Percentiles rank a stretch among this genome's conserved stretches.
Conservation (phyloP, 1,140 invertebrate genomes). For the Monomorium pharaonis region DNA sequence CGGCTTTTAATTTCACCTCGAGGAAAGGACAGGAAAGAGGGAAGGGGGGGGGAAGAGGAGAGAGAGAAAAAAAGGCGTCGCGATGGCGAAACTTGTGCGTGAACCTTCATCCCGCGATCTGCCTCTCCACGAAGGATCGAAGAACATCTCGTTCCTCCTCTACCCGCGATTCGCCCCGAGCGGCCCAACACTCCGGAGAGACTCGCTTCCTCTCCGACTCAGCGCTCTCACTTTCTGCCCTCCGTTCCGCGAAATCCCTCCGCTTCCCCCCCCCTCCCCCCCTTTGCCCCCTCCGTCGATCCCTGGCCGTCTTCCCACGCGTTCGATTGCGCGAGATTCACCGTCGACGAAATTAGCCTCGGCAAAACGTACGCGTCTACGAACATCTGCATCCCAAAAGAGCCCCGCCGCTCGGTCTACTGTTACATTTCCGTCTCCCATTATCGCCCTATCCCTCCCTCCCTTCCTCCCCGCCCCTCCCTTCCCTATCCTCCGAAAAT, state of each 20-base stretch:
- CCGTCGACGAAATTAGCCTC: conserved; percentile 45
- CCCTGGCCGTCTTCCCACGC: conserved; percentile 27
- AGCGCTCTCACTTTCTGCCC: conserved; percentile 27
- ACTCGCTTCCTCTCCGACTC: conserved; percentile 4
- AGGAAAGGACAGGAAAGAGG: neutral
- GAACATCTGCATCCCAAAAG: conserved; percentile 34
- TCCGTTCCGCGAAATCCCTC: conserved; percentile 9
- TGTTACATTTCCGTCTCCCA: conserved; percentile 18
- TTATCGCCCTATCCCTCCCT: neutral
- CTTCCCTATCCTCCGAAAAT: neutral
- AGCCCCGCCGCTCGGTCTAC: neutral
- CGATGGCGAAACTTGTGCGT: conserved; percentile 35
- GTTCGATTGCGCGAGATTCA: conserved; percentile 55
- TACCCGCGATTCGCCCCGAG: conserved; percentile 5
- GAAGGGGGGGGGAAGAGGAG: neutral
- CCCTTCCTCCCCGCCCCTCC: too few species aligned
- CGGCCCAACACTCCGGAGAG: conserved; percentile 15
- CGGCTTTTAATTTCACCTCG: conserved; percentile 1
- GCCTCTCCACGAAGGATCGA: neutral
- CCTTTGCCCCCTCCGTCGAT: neutral
- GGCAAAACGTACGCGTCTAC: neutral
- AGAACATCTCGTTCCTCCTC: neutral
- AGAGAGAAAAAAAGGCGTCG: neutral
- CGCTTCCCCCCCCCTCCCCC: neutral
- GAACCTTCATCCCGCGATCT: conserved; percentile 18